Conservation (phyloP, 2,888 invertebrate genomes). For the Amblyjoppa proteus region DNA sequence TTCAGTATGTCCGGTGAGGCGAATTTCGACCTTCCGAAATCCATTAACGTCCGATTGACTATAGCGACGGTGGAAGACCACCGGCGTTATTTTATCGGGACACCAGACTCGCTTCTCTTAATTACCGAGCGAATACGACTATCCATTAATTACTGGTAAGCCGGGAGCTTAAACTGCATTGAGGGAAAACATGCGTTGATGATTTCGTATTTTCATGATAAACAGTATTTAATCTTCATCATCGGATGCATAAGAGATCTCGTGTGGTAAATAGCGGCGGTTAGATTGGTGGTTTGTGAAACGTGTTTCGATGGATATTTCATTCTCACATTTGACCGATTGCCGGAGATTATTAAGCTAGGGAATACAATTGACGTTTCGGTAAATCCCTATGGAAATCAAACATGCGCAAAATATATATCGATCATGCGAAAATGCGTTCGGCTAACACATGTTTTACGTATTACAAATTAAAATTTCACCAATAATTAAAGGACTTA, state of each 20-base stretch:
- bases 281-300: not conserved
- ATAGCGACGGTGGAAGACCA: not conserved
- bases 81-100: not conserved
- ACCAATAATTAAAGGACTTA: not conserved
- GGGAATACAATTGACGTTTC: not conserved
- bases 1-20: not conserved
- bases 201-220: not conserved
- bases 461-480: not conserved
- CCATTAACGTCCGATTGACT: not conserved
- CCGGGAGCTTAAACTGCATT: not conserved
- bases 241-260: not conserved
- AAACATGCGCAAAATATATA: not conserved
- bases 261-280: not conserved
- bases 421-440: not conserved
- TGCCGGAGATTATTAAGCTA: not conserved
- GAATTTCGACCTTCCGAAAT: slow-evolving; percentile 18
- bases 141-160: not conserved
- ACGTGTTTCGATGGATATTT: not conserved
- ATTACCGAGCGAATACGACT: not conserved
- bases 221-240: not conserved
- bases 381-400: not conserved
- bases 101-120: not conserved
- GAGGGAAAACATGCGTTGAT: not conserved
- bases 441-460: not conserved
- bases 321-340: not conserved